Conservation (phyloP, 2,888 invertebrate species). For the Catocala nupta region DNA sequence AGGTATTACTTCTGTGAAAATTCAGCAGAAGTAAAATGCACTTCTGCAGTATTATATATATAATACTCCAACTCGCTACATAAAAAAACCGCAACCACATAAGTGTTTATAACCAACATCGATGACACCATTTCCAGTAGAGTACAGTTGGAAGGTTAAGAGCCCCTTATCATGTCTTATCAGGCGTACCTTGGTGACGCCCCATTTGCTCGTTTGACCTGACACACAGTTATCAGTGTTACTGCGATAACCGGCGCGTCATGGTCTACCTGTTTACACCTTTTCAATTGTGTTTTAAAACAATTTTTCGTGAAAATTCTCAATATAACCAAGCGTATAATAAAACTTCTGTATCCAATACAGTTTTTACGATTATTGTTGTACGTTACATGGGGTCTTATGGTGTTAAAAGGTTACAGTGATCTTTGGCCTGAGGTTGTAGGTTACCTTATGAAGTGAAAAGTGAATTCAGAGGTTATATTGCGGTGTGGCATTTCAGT, state of each 20-base stretch:
- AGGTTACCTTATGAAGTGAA: slow-evolving; percentile 40
- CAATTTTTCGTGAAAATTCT: slow-evolving; percentile 20
- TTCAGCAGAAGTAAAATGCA: too few species aligned
- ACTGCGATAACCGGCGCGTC: slow-evolving; percentile 80
- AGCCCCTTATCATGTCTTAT: slow-evolving; percentile 84
- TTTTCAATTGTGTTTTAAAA: slow-evolving; percentile 61
- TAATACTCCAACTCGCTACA: not conserved
- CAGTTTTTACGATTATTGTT: not conserved
- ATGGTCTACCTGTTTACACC: slow-evolving; percentile 81
- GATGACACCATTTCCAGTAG: slow-evolving; percentile 67
- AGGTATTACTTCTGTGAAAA: too few species aligned
- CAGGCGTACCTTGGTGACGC: slow-evolving; percentile 80
- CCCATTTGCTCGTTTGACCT: slow-evolving; percentile 87
- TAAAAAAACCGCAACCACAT: slow-evolving; percentile 24
- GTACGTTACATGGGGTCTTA: slow-evolving; percentile 9
- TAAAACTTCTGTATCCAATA: too few species aligned
- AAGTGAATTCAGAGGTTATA: slow-evolving; percentile 15
- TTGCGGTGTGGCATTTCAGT: slow-evolving; percentile 23
- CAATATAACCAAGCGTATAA: not conserved
- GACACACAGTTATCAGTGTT: slow-evolving; percentile 85
- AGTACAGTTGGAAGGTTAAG: slow-evolving; percentile 83
- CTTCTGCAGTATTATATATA: not conserved
- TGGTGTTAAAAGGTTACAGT: slow-evolving; percentile 34
- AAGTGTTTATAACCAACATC: slow-evolving; percentile 39
- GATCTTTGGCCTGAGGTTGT: slow-evolving; percentile 27